Conservation (phyloP, 2,113 vertebrate genomes). For the Shinisaurus crocodilurus region DNA sequence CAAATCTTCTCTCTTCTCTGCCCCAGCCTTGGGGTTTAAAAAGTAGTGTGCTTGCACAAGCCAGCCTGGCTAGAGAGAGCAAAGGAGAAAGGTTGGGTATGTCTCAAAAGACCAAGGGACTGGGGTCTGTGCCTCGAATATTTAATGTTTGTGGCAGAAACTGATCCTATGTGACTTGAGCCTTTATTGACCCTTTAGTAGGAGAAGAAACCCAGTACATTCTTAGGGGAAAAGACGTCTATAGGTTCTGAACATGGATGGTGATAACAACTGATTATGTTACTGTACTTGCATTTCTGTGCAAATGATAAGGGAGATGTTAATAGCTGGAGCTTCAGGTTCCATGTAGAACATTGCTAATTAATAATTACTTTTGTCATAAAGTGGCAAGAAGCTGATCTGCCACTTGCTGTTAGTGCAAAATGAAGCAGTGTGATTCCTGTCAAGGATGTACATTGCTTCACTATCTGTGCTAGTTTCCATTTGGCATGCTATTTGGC, state of each 20-base stretch:
- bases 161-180: neutral
- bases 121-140: neutral
- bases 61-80: neutral
- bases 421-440: neutral
- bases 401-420: neutral
- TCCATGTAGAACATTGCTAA: neutral
- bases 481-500: neutral
- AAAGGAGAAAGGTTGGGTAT: neutral
- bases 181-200: neutral
- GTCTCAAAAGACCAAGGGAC: neutral
- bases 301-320: neutral
- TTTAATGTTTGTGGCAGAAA: neutral
- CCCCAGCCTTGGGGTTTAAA: neutral
- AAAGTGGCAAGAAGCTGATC: neutral
- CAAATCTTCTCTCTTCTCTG: too few species aligned
- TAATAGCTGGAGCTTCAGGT: neutral
- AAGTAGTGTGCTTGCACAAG: neutral
- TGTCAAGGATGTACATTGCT: neutral
- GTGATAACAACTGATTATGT: neutral
- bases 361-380: neutral
- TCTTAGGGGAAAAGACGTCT: neutral
- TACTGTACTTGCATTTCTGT: neutral
- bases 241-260: neutral
- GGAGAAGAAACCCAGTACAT: neutral
- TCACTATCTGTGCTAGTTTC: slow-evolving; percentile 11